Evolutionary conservation across 92 coral and sea anemone genomes (phyloP).

Genomic region (Palythoa grandis): DNA sequence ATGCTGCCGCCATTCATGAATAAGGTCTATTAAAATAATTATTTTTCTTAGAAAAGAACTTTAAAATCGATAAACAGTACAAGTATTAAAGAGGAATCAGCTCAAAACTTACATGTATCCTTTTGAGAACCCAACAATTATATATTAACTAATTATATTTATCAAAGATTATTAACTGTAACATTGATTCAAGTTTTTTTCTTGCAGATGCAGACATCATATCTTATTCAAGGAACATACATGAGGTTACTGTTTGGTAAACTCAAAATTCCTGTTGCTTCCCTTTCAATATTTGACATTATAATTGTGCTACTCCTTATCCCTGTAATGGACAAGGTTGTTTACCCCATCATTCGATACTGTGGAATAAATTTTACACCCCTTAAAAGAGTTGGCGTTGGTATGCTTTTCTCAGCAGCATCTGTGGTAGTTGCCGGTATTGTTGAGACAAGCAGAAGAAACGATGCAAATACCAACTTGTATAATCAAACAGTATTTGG

Average conservation of each 20-base stretch:
- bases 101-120: too few relatives aligned
- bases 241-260: slow-evolving; percentile 68
- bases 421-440: slow-evolving; percentile 84
- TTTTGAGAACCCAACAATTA: too few relatives aligned
- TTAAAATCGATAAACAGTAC: too few relatives aligned
- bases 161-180: not conserved
- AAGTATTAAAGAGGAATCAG: too few relatives aligned
- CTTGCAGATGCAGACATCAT: slow-evolving; percentile 82
- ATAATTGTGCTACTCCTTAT: slow-evolving; percentile 67
- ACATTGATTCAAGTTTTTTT: not conserved
- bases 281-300: slow-evolving; percentile 72
- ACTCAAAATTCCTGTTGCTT: slow-evolving; percentile 64
- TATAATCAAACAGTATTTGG: too few relatives aligned
- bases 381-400: slow-evolving; percentile 85
- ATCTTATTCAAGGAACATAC: slow-evolving; percentile 86
- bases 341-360: slow-evolving; percentile 83
- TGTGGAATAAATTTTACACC: slow-evolving; percentile 77
- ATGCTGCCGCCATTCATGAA: too few relatives aligned
- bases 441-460: slow-evolving; percentile 69
- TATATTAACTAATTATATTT: too few relatives aligned
- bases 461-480: too few relatives aligned
- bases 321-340: slow-evolving; percentile 88
- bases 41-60: too few relatives aligned
- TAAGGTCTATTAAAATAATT: too few relatives aligned
- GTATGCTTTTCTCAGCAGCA: slow-evolving; percentile 82